Evolutionary conservation across 2,888 invertebrate genomes (phyloP).

Genomic region (Coelinius sp.): DNA sequence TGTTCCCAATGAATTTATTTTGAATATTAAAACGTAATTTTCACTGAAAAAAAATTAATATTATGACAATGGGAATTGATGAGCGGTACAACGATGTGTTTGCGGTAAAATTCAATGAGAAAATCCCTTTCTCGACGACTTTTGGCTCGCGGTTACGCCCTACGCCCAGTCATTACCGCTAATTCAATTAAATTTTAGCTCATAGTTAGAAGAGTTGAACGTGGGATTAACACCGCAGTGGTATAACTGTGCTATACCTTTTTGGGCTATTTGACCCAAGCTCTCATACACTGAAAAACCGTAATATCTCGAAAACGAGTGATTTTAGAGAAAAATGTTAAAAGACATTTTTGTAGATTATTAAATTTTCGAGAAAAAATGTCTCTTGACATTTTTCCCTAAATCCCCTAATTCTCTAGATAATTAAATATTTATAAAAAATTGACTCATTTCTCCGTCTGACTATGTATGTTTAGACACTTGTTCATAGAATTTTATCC

Average conservation of each 20-base stretch:
- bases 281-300: no score
- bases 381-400: no score
- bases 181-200: constrained; percentile 26
- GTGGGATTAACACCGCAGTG: constrained; percentile 10
- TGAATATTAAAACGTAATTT: background rate
- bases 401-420: no score
- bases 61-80: constrained; percentile 26
- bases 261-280: background rate
- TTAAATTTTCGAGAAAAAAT: no score
- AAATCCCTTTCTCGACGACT: constrained; percentile 3
- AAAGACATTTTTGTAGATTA: no score
- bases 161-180: constrained; percentile 21
- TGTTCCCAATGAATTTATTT: background rate
- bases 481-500: background rate
- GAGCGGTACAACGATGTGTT: constrained; percentile 14
- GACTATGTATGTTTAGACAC: background rate
- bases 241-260: background rate
- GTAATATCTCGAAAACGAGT: no score
- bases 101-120: background rate
- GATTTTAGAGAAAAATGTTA: no score
- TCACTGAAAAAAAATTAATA: no score
- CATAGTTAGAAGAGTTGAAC: constrained; percentile 4
- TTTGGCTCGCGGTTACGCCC: constrained; percentile 22
- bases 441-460: no score
- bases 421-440: no score